phyloP scores from a whole-genome alignment of 2,797 vertebrate species.

The Sebastes iracundus region DNA sequence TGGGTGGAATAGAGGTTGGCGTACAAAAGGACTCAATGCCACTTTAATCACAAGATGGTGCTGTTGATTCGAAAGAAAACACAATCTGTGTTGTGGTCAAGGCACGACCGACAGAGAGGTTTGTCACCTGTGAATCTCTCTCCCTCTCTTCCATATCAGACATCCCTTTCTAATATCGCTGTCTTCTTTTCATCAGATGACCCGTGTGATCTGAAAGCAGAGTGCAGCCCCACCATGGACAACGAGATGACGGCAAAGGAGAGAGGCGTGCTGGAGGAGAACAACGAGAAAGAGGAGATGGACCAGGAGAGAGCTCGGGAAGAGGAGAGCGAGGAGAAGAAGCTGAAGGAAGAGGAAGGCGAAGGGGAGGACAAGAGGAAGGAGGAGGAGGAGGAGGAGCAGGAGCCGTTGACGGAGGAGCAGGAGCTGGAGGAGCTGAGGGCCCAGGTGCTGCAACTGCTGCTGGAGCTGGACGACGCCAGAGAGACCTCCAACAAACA shows the following conservation, averaged over 20 bases:
- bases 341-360: slow-evolving; percentile 62
- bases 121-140: slow-evolving; percentile 30
- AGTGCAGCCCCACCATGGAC: slow-evolving; percentile 73
- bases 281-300: slow-evolving; percentile 73
- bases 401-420: slow-evolving; percentile 76
- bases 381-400: slow-evolving; percentile 29
- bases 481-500: slow-evolving; percentile 86
- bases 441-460: slow-evolving; percentile 85
- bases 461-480: slow-evolving; percentile 88
- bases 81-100: background rate
- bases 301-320: slow-evolving; percentile 62
- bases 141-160: background rate
- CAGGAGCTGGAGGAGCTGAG: slow-evolving; percentile 86
- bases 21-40: background rate
- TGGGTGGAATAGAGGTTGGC: background rate
- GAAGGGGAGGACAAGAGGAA: slow-evolving; percentile 63
- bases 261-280: slow-evolving; percentile 70
- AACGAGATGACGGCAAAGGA: slow-evolving; percentile 78
- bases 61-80: slow-evolving; percentile 63
- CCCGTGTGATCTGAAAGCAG: slow-evolving; percentile 74
- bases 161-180: slow-evolving; percentile 8
- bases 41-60: slow-evolving; percentile 73
- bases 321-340: slow-evolving; percentile 61
- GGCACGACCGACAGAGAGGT: slow-evolving; percentile 19
- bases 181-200: slow-evolving; percentile 70